phyloP scores from a whole-genome alignment of 2,888 invertebrate species.

The Listrodromus nycthemerus region DNA sequence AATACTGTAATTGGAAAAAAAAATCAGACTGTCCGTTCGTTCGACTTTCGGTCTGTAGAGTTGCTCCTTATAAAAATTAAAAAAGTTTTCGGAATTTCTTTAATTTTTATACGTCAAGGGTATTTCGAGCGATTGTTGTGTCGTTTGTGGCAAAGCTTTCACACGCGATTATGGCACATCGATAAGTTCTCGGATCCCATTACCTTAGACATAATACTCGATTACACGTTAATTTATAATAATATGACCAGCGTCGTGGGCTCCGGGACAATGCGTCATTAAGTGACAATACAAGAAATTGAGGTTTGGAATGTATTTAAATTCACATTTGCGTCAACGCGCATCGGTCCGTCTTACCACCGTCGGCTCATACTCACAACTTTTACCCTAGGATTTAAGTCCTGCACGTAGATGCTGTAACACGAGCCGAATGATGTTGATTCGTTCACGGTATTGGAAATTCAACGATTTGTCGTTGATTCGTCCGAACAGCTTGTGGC shows the following conservation, averaged over 20 bases:
- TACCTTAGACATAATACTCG: conserved; percentile 53
- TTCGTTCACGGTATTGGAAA: neutral
- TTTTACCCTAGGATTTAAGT: neutral
- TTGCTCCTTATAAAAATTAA: too few species aligned
- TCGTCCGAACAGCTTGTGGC: conserved; percentile 17
- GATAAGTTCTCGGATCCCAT: conserved; percentile 58
- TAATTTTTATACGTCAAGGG: neutral
- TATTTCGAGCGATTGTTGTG: neutral
- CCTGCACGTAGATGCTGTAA: neutral
- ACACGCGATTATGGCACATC: conserved; percentile 45
- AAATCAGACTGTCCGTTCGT: too few species aligned
- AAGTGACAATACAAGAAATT: conserved; percentile 15
- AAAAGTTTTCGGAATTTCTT: too few species aligned
- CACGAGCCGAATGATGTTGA: neutral
- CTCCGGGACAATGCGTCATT: conserved; percentile 62
- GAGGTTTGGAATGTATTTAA: too few species aligned
- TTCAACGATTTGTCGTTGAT: neutral
- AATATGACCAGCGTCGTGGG: conserved; percentile 42
- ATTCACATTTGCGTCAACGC: too few species aligned
- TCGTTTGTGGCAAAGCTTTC: conserved; percentile 10
- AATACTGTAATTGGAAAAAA: too few species aligned
- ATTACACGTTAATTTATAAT: conserved; percentile 60
- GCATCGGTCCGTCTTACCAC: too few species aligned
- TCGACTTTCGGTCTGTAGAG: too few species aligned
- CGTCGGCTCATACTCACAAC: neutral